A percentile compares a stretch with the other conserved stretches of the same genome.
Conservation (phyloP, 2,113 vertebrate genomes). For the Pseudopodoces humilis region DNA sequence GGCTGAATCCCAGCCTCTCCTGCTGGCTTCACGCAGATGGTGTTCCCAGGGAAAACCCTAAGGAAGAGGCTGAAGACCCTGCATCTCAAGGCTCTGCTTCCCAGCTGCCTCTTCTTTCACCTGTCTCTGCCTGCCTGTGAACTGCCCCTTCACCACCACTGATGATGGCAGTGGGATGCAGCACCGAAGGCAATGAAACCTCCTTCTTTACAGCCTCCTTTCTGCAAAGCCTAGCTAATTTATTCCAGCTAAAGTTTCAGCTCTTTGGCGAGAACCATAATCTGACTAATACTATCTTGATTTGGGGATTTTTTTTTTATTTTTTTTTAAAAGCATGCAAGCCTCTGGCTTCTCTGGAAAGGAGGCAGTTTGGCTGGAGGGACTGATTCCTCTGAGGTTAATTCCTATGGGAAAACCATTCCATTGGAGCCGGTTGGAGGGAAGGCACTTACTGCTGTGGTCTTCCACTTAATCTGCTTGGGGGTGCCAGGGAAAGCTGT, state of each 20-base stretch:
- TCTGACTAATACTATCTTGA: not conserved
- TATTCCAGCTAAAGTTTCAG: not conserved
- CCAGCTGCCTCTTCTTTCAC: not conserved
- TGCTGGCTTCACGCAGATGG: not conserved
- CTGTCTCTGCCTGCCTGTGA: not conserved
- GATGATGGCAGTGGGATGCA: not conserved
- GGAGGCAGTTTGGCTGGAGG: not conserved
- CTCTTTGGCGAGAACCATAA: not conserved
- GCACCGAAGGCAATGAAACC: not conserved
- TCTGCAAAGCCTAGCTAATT: not conserved
- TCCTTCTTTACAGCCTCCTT: not conserved
- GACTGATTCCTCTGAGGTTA: not conserved
- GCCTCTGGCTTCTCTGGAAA: not conserved
- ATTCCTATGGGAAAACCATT: not conserved
- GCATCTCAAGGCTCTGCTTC: not conserved
- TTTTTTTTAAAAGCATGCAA: not conserved
- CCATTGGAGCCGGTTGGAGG: not conserved
- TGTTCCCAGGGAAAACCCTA: not conserved
- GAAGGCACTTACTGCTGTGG: fast-evolving
- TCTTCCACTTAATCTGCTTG: not conserved
- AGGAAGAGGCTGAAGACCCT: not conserved
- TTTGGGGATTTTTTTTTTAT: not conserved
- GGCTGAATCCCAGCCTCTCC: not conserved
- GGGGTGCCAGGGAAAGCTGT: not conserved
- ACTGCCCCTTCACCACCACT: not conserved